phyloP scores from a whole-genome alignment of 1,140 invertebrate species.

The fruit fly (Drosophila melanogaster) region Release_6_plus_ISO1_MT NT_033777.3:13968001-13968500 shows the following conservation, averaged over 20 bases:
- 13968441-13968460: conserved; percentile 46
- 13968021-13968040: conserved; percentile 76
- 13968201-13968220: conserved; percentile 3
- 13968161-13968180: conserved; percentile 20
- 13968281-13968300: conserved; percentile 67
- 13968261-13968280: conserved; percentile 52
- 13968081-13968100: conserved; percentile 73
- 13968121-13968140: conserved; percentile 3
- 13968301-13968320: conserved; percentile 83
- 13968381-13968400: conserved; percentile 83
- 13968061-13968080: conserved; percentile 49
- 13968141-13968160: conserved; percentile 15
- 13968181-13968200: conserved; percentile 33
- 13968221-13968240: conserved; percentile 24
- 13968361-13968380: conserved; percentile 81
- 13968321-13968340: conserved; percentile 79
- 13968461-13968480: conserved; percentile 74
- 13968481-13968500: conserved; percentile 51
- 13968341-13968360: conserved; percentile 44
- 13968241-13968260: conserved; percentile 51
- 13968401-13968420: conserved; percentile 74
- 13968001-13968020: conserved; percentile 54
- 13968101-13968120: conserved; percentile 42
- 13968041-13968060: conserved; percentile 69
- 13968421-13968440: conserved; percentile 72